Base-by-base conservation (phyloP, 2,888 invertebrate species). In the Priocnemis perturbator region DNA sequence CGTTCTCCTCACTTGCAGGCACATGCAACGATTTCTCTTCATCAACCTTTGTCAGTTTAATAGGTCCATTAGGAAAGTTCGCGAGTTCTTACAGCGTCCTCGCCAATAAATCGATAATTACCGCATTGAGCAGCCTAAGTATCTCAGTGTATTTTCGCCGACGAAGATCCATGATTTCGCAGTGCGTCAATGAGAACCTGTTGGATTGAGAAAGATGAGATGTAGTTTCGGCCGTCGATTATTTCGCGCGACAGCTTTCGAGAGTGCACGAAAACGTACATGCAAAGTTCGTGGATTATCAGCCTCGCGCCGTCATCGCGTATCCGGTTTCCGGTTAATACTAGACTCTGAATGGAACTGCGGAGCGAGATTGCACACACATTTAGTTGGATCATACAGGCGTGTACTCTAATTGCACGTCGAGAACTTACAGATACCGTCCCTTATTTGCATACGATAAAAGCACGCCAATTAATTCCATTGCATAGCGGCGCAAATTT, bases 91-190 rank as follows among this genome's bases (percentile, higher is more conserved):
- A 26, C 26, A 7, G 26, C 26, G 3, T 4, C 11, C 37, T 37
- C 7, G 20, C 9, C 1, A 21, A 3, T n/a, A 30, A 14, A 56
- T 50, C 50, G 50, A 50, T 37, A 14, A 47, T 63, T 70, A 71
- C 69, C 60, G 5, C 47, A 53, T 69, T 58, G 4, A 60, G 60
- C n/a, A n/a, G 55, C 7, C 48, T 19, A n/a, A 50, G 14, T 19
- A 83, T 23, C 21, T 76, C 66, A 15, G 66, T 52, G 64, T 71
- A 79, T 48, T 74, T 77, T 11, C 69, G 71, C 5, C 79, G 76
- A 50, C 83, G 82, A 14, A 82, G 64, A 9, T 76, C 75, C 15
- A 86, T 74, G 60, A 89, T 80, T 80, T 90, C 90, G 0, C 86
- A 81, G 14, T 85, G 83, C 3, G 75, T 81, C 61, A 90, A 76